Evolutionary conservation across 2,797 vertebrate species (phyloP).

Genomic region (Sebastes miniatus): DNA sequence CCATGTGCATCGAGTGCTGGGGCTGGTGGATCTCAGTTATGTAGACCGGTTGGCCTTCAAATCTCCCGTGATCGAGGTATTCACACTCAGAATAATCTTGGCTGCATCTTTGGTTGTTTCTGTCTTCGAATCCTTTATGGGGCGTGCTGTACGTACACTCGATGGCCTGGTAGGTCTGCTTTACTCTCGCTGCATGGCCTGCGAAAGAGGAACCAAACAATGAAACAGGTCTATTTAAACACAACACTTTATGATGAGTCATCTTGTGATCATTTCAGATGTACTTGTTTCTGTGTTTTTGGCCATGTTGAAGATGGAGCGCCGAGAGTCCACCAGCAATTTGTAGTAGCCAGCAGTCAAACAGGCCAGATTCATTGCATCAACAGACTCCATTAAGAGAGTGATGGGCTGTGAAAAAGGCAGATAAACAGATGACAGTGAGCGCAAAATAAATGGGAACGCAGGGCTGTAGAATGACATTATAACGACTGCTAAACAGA

Average conservation of each 20-base stretch:
- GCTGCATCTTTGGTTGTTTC: conserved; percentile 85
- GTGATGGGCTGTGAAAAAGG: conserved; percentile 92
- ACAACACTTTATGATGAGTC: conserved; percentile 6
- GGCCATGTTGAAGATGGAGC: conserved; percentile 98
- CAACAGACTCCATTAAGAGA: conserved; percentile 96
- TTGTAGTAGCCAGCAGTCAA: conserved; percentile 98
- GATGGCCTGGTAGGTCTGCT: conserved; percentile 89
- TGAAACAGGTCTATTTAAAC: conserved; percentile 15
- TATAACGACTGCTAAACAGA: conserved; percentile 29
- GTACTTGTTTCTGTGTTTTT: conserved; percentile 86
- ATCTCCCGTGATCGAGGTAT: conserved; percentile 82
- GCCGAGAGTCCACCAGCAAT: conserved; percentile 95
- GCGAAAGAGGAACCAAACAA: conserved; percentile 57
- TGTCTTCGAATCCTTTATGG: conserved; percentile 86
- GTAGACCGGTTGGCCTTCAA: conserved; percentile 88
- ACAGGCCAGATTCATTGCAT: conserved; percentile 99
- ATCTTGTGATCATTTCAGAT: background rate
- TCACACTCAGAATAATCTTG: conserved; percentile 86
- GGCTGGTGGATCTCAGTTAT: conserved; percentile 88
- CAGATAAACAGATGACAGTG: conserved; percentile 61
- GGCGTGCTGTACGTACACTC: conserved; percentile 95
- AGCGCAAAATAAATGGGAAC: conserved; percentile 38
- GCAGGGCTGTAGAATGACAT: conserved; percentile 20
- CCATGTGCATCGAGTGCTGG: conserved; percentile 83
- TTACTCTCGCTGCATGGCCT: conserved; percentile 87